These are phyloP conservation scores for Styela plicata DNA, from an alignment of 23 tunicate species.

Conservation along the genomic window DNA sequence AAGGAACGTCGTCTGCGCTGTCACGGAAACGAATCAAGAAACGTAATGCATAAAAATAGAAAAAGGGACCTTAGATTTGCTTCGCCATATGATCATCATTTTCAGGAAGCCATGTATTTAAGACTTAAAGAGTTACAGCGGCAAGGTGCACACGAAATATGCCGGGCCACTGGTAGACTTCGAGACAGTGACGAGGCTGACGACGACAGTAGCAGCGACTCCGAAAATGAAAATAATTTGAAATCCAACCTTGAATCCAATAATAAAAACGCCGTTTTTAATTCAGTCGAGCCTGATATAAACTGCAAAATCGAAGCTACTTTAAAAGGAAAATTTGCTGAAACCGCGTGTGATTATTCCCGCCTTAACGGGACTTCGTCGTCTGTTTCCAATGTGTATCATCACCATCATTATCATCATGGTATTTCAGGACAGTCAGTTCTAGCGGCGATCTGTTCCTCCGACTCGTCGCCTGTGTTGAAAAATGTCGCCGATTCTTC, in stretches of 20 bases:
- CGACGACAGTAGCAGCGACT: constrained; percentile 24
- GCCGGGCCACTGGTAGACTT: constrained; percentile 11
- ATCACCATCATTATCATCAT: constrained; percentile 12
- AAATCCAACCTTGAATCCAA: not conserved
- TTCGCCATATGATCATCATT: constrained; percentile 57
- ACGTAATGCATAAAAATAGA: constrained; percentile 10
- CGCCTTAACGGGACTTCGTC: not conserved
- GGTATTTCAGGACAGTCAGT: constrained; percentile 15
- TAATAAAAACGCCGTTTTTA: not conserved
- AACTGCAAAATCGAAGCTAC: too few species aligned
- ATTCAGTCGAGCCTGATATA: too few species aligned
- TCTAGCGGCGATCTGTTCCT: constrained; percentile 8
- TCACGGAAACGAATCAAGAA: constrained; percentile 11
- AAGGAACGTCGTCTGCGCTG: not conserved
- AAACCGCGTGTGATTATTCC: too few species aligned
- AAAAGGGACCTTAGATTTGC: constrained; percentile 27
- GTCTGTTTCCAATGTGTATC: not conserved
- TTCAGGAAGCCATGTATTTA: constrained; percentile 61
- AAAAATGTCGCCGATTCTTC: constrained; percentile 1
- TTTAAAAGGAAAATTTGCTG: too few species aligned
- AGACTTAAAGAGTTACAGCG: constrained; percentile 51
- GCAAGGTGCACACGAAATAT: constrained; percentile 23
- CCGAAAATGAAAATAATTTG: not conserved
- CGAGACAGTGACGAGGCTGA: constrained; percentile 29
- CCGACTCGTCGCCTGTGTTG: not conserved